phyloP scores from a whole-genome alignment of 2,888 invertebrate species.

The Drosophila nigricruria region DNA sequence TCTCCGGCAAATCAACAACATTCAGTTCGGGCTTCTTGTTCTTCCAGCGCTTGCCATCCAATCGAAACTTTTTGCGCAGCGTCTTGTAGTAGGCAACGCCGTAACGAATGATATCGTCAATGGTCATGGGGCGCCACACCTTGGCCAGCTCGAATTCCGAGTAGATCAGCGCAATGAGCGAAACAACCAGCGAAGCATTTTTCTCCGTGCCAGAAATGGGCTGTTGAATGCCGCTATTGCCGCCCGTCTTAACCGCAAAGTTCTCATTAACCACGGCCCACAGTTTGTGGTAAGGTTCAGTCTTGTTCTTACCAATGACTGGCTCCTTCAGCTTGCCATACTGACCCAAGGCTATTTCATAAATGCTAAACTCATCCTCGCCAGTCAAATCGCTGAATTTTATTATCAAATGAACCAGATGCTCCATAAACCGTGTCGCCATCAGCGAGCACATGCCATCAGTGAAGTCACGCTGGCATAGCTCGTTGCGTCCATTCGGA shows the following conservation, averaged over 20 bases:
- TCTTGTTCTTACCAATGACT: conserved; percentile 30
- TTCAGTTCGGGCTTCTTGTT: conserved; percentile 76
- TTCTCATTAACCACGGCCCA: conserved; percentile 81
- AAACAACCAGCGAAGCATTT: conserved; percentile 88
- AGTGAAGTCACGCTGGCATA: conserved; percentile 74
- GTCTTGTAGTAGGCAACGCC: conserved; percentile 77
- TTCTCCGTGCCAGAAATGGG: conserved; percentile 75
- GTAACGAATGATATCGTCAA: conserved; percentile 86
- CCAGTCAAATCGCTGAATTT: conserved; percentile 69
- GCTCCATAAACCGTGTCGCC: conserved; percentile 73
- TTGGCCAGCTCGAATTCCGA: conserved; percentile 88
- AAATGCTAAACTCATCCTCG: conserved; percentile 76
- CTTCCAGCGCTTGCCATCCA: conserved; percentile 73
- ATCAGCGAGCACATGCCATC: conserved; percentile 87
- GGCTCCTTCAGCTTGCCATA: conserved; percentile 75
- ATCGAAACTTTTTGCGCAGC: conserved; percentile 69
- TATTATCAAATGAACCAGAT: conserved; percentile 81
- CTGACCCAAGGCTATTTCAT: conserved; percentile 76
- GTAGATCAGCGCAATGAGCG: conserved; percentile 88
- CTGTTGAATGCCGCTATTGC: conserved; percentile 77
- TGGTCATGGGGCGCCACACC: conserved; percentile 87
- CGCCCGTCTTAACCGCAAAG: conserved; percentile 82
- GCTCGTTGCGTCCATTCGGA: conserved; percentile 85
- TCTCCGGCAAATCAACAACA: conserved; percentile 83
- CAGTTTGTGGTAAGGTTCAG: conserved; percentile 61